phyloP scores from a whole-genome alignment of 1,140 invertebrate species.

The Macrobrachium nipponense region DNA sequence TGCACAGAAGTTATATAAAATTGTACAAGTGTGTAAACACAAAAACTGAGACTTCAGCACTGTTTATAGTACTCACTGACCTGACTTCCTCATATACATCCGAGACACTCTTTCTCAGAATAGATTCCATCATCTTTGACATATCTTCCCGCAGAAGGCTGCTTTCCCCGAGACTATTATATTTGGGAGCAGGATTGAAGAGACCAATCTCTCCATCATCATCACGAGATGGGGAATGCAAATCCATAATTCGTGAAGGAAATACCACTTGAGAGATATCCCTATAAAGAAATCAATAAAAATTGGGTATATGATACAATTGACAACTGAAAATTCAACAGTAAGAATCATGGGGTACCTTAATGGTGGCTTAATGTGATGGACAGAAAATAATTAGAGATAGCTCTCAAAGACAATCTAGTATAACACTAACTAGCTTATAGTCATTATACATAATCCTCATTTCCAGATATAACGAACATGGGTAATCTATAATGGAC shows the following conservation, averaged over 20 bases:
- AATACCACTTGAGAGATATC: conserved; percentile 45
- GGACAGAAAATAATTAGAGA: too few relatives aligned
- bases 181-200: conserved; percentile 15
- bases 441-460: too few relatives aligned
- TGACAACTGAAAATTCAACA: too few relatives aligned
- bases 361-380: too few relatives aligned
- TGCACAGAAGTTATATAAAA: too few relatives aligned
- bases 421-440: too few relatives aligned
- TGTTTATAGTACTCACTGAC: background rate
- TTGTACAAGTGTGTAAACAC: background rate
- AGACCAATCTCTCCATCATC: conserved; percentile 24
- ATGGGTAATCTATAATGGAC: too few relatives aligned
- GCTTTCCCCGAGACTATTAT: background rate
- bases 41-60: background rate
- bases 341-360: too few relatives aligned
- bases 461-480: too few relatives aligned
- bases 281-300: too few relatives aligned
- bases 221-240: background rate
- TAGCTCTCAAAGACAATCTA: too few relatives aligned
- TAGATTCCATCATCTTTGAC: conserved; percentile 22
- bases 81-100: background rate
- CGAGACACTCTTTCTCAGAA: conserved; percentile 12
- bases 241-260: conserved; percentile 25
- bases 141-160: background rate
- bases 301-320: too few relatives aligned